These are phyloP conservation scores for Eubucco bourcierii DNA, from an alignment of 2,113 vertebrate genomes.

Conservation along the genomic window DNA sequence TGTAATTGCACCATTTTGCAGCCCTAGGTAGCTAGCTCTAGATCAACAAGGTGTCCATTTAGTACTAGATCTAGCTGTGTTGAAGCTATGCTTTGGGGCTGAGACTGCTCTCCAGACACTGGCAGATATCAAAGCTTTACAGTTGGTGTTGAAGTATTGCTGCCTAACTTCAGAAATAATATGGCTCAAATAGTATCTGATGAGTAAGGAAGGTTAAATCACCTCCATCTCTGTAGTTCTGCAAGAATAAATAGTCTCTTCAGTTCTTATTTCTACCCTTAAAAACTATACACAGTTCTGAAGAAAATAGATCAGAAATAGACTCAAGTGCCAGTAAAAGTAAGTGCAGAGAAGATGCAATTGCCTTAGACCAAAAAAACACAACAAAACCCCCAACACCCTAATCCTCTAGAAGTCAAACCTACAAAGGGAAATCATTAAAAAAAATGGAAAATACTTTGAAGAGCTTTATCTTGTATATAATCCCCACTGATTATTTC, in stretches of 20 bases:
- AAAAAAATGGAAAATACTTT: neutral
- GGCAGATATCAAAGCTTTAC: neutral
- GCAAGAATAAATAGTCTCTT: neutral
- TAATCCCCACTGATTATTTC: neutral
- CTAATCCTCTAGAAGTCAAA: neutral
- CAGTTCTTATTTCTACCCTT: neutral
- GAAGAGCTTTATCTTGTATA: neutral
- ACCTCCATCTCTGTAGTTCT: neutral
- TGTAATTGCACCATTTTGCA: neutral
- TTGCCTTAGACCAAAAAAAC: neutral
- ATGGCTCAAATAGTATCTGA: neutral
- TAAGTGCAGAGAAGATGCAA: neutral
- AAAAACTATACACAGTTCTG: neutral
- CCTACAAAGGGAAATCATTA: neutral
- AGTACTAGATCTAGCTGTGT: neutral
- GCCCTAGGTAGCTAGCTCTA: neutral
- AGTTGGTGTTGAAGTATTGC: neutral
- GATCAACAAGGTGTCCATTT: neutral
- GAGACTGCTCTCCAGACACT: neutral
- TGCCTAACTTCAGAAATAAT: neutral
- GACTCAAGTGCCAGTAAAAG: neutral
- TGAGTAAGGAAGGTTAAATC: neutral
- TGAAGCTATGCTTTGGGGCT: neutral
- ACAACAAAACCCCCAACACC: neutral
- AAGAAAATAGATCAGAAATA: neutral